Conservation (phyloP, 2,797 vertebrate genomes). For the Pogoniulus pusillus region DNA sequence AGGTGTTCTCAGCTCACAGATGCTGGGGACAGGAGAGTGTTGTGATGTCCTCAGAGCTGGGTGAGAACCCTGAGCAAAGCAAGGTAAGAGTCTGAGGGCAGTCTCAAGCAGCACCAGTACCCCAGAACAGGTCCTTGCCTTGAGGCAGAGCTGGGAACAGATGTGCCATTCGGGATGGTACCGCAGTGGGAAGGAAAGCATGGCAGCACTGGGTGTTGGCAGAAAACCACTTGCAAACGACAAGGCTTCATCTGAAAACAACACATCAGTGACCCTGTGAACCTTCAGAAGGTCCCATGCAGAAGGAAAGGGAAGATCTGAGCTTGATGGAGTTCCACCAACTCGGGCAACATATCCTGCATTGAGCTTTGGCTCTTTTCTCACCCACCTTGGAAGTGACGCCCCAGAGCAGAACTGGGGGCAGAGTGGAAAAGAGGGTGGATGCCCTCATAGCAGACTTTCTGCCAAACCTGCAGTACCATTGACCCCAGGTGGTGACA, state of each 20-base stretch:
- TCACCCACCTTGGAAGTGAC: neutral
- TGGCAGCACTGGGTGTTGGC: fast-evolving
- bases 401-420: neutral
- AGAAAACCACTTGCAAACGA: neutral
- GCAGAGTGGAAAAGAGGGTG: neutral
- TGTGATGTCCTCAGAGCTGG: fast-evolving
- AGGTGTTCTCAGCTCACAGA: fast-evolving
- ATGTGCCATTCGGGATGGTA: neutral
- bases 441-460: neutral
- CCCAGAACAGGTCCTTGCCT: neutral
- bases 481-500: neutral
- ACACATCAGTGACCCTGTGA: fast-evolving
- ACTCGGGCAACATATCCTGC: neutral
- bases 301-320: neutral
- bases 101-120: neutral
- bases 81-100: neutral
- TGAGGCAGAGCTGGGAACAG: neutral
- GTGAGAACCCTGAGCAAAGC: no score
- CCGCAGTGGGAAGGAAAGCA: fast-evolving
- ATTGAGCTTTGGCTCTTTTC: neutral
- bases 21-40: neutral
- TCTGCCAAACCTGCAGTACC: neutral
- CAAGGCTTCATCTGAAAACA: neutral
- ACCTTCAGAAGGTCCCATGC: neutral
- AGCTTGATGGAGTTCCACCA: neutral